phyloP scores from a whole-genome alignment of 2,797 vertebrate species.

The Argyrosomus regius region DNA sequence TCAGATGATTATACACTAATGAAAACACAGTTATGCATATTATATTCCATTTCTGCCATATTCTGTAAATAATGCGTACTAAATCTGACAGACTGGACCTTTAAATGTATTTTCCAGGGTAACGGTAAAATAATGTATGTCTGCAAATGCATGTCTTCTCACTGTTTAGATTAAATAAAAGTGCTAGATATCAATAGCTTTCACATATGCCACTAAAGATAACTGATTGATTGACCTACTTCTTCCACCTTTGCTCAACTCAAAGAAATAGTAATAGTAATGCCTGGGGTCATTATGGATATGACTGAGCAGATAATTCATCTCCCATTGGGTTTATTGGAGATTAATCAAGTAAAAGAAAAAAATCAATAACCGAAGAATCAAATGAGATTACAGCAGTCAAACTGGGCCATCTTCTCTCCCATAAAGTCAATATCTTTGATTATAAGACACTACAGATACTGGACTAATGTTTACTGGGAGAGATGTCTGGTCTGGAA shows the following conservation, averaged over 20 bases:
- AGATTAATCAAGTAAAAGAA: conserved; percentile 26
- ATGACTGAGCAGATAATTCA: neutral
- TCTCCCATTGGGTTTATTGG: neutral
- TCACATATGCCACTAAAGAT: neutral
- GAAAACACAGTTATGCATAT: too few species aligned
- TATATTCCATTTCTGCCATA: too few species aligned
- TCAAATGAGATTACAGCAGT: conserved; percentile 23
- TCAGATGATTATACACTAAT: too few species aligned
- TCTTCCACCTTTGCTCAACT: neutral
- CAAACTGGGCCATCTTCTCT: conserved; percentile 3
- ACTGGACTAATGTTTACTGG: neutral
- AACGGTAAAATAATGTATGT: neutral
- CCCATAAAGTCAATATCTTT: conserved; percentile 14
- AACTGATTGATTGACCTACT: conserved; percentile 27
- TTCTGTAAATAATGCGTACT: too few species aligned
- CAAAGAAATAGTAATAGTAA: neutral
- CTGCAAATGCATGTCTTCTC: neutral
- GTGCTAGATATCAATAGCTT: neutral
- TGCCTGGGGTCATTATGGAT: neutral
- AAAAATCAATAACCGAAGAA: conserved; percentile 6
- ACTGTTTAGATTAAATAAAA: neutral
- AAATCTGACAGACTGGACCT: too few species aligned
- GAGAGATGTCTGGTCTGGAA: neutral
- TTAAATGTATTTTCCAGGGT: neutral
- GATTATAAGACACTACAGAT: neutral